Base-by-base conservation (phyloP, 2,888 invertebrate species). In the Polietes domitor region DNA sequence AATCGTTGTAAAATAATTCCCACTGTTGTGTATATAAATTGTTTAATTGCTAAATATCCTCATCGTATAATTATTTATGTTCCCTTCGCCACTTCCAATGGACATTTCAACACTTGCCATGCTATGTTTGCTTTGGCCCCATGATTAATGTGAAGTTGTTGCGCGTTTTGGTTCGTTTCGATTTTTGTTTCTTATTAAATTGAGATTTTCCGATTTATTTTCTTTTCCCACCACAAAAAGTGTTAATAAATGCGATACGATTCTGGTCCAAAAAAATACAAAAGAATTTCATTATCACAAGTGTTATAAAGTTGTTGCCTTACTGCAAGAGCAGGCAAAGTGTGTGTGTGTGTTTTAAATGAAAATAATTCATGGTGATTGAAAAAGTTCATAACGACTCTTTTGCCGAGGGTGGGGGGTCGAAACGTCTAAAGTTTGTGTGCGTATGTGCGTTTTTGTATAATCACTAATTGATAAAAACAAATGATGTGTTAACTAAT, bases 191-290 rank as follows among this genome's bases (percentile, higher is more conserved):
- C n/a, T n/a, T n/a, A n/a, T 65, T 68, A 68, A 68, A 68, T 43
- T 68, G 19, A 43, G 3, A 43, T 9, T 41, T 65, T 37, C 43
- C 24, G 24, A 43, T 71, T 71, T 71, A 53, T 53, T 47, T 71
- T 71, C 19, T 32, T 28, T 50, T 28, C 70, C 1, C 7, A 9
- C 71, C 0, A 71, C 26, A 28, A 47, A 61, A 53, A 53, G 71
- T 53, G 71, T 71, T 71, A 71, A 71, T 32, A 71, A 71, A 71
- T 71, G 28, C 26, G 47, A 71, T 19, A 17, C 50, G 53, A n/a
- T 71, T 53, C 17, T 58, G 9, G 0, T 17, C 21, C 24, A n/a
- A n/a, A n/a, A n/a, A n/a, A n/a, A n/a, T n/a, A n/a, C 7, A 9
- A 3, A 47, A 47, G 47, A 47, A 47, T 47, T n/a, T n/a, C 47